Conservation (phyloP, 2,888 invertebrate species). For the Ametastegia equiseti region DNA sequence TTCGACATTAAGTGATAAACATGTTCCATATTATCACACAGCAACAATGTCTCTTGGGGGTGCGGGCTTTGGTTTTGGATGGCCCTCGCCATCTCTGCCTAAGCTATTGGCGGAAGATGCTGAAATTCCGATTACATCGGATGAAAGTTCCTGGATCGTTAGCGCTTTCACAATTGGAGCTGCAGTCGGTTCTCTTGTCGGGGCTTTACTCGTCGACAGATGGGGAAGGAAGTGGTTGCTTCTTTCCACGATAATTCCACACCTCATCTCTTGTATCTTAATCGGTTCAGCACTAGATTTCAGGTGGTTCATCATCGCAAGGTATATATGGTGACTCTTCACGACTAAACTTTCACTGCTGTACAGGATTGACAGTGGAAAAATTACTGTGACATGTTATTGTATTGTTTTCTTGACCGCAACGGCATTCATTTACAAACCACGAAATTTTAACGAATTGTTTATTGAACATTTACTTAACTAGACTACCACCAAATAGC, state of each 20-base stretch:
- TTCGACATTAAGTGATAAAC: background rate
- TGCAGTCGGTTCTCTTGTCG: conserved; percentile 54
- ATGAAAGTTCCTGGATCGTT: conserved; percentile 54
- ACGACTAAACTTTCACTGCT: background rate
- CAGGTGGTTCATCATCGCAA: conserved; percentile 49
- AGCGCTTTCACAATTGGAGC: conserved; percentile 50
- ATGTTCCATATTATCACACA: too few relatives aligned
- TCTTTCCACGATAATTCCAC: conserved; percentile 43
- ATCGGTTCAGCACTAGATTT: conserved; percentile 49
- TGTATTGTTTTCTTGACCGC: too few relatives aligned
- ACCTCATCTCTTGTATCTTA: conserved; percentile 52
- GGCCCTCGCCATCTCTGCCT: conserved; percentile 50
- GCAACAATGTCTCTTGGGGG: conserved; percentile 42
- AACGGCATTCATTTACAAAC: too few relatives aligned
- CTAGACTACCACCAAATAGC: too few relatives aligned
- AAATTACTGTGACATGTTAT: too few relatives aligned
- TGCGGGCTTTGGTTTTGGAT: conserved; percentile 49
- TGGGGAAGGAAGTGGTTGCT: conserved; percentile 59
- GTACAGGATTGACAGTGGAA: too few relatives aligned
- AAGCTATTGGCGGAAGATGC: conserved; percentile 15
- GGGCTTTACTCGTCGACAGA: conserved; percentile 50
- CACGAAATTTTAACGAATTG: too few relatives aligned
- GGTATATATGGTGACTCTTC: background rate
- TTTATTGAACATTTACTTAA: too few relatives aligned
- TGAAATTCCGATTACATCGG: conserved; percentile 43